Conservation (phyloP, 2,888 invertebrate species). For the Phasia obesa region DNA sequence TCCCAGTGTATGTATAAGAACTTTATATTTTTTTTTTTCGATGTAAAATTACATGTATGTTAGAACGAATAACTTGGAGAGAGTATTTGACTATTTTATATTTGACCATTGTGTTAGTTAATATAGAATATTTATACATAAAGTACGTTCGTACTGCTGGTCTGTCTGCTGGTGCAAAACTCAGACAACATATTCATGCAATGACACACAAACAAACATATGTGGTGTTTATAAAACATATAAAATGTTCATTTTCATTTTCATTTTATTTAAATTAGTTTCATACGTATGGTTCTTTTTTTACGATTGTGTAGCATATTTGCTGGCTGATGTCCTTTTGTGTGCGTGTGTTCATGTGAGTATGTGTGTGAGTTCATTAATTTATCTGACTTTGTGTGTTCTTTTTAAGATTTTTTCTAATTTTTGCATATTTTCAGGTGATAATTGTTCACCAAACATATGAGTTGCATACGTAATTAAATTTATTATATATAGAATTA, state of each 20-base stretch:
- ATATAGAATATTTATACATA: constrained; percentile 12
- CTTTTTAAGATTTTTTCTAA: constrained; percentile 75
- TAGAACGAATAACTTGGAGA: not conserved
- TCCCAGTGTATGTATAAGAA: not conserved
- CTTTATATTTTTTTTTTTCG: not conserved
- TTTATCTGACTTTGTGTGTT: constrained; percentile 46
- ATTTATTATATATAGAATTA: constrained; percentile 73
- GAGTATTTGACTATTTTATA: constrained; percentile 1
- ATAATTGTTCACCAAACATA: constrained; percentile 81
- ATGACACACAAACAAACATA: constrained; percentile 66
- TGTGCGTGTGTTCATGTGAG: constrained; percentile 46
- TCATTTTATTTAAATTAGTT: constrained; percentile 71
- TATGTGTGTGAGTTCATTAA: constrained; percentile 46
- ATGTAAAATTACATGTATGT: not conserved
- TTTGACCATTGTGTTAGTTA: constrained; percentile 47
- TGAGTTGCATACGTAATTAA: constrained; percentile 80
- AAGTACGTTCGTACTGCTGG: not conserved
- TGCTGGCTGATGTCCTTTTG: constrained; percentile 32
- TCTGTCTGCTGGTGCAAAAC: constrained; percentile 35
- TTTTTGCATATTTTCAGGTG: constrained; percentile 82
- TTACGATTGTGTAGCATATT: constrained; percentile 31
- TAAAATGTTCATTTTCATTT: constrained; percentile 67
- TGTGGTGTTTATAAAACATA: constrained; percentile 62
- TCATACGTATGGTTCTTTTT: constrained; percentile 55
- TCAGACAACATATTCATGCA: constrained; percentile 60